phyloP scores from a whole-genome alignment of 2,113 vertebrate genomes.

The Hystrix brachyura region DNA sequence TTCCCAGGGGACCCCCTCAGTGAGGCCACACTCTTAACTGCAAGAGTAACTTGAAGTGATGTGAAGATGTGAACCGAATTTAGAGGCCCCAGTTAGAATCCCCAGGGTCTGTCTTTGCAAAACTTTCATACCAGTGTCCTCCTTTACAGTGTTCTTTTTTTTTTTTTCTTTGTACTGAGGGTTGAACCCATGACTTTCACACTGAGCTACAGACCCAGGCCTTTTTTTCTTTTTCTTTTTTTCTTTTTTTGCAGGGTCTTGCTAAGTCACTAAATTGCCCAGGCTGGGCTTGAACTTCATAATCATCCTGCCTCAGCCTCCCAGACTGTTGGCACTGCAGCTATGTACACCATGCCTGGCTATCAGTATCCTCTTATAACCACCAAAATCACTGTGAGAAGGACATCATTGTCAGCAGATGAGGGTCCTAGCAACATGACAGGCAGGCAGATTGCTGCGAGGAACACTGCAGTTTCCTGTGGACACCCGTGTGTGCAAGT shows the following conservation, averaged over 20 bases:
- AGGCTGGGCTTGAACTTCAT: background rate
- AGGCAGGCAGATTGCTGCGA: background rate
- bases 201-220: too few species aligned
- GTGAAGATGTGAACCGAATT: background rate
- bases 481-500: too few species aligned
- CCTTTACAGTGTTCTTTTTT: too few species aligned
- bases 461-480: background rate
- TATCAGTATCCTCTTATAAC: background rate
- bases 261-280: background rate
- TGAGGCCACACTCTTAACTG: background rate
- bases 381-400: background rate
- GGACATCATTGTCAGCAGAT: accelerated
- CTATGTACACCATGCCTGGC: background rate
- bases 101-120: background rate
- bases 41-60: background rate
- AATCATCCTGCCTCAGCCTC: background rate
- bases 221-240: too few species aligned
- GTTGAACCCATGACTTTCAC: too few species aligned
- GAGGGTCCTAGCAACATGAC: too few species aligned
- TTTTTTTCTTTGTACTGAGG: background rate
- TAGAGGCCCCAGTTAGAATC: background rate
- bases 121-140: background rate
- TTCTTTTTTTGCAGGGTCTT: background rate
- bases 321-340: background rate
- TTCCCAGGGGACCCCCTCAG: background rate